phyloP scores from a whole-genome alignment of 2,888 invertebrate genomes.

The Caenorhabditis plicata region DNA sequence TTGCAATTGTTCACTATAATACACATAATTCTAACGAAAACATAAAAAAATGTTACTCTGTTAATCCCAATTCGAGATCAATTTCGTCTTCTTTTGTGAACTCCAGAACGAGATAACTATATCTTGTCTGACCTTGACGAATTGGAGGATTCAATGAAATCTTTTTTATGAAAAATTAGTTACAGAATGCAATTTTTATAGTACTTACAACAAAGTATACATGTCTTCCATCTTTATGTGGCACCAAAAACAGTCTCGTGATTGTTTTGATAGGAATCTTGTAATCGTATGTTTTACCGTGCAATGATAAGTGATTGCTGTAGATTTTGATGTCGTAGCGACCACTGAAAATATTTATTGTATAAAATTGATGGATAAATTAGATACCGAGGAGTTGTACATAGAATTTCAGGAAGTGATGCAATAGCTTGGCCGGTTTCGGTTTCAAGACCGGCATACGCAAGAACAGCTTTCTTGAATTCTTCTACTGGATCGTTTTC shows the following conservation, averaged over 20 bases:
- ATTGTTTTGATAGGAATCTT: constrained; percentile 98
- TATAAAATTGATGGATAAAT: not conserved
- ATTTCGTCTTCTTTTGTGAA: constrained; percentile 93
- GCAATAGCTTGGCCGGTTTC: constrained; percentile 95
- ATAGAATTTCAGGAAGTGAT: constrained; percentile 92
- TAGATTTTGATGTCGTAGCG: constrained; percentile 94
- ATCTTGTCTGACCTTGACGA: constrained; percentile 97
- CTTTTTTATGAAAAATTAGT: constrained; percentile 64
- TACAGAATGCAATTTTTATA: not conserved
- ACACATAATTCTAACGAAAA: constrained; percentile 1
- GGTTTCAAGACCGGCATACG: constrained; percentile 88
- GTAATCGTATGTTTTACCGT: constrained; percentile 98
- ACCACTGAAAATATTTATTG: constrained; percentile 75
- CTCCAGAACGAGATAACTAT: constrained; percentile 89
- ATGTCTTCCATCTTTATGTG: constrained; percentile 94
- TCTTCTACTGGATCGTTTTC: constrained; percentile 88
- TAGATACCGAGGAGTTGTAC: constrained; percentile 95
- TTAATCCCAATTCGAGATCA: constrained; percentile 84
- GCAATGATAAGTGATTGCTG: constrained; percentile 85
- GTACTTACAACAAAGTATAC: constrained; percentile 88
- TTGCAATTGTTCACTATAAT: constrained; percentile 79
- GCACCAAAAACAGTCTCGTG: constrained; percentile 85
- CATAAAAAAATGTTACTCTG: constrained; percentile 74
- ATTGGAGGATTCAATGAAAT: constrained; percentile 94
- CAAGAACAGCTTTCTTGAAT: constrained; percentile 94